phyloP scores from a whole-genome alignment of 2,797 vertebrate species.

The Schizopygopsis malacanthus region DNA sequence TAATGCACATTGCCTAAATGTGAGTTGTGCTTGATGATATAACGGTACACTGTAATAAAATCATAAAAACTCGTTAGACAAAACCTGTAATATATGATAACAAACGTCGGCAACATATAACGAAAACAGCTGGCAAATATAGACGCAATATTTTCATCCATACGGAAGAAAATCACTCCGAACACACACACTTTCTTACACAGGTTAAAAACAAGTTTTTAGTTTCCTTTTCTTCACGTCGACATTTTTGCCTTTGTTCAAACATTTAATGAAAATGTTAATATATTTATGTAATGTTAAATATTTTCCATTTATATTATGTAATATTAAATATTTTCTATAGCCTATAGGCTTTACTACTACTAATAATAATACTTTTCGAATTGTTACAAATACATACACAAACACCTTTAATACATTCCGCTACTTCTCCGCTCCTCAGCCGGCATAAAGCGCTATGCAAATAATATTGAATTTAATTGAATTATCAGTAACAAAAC shows the following conservation, averaged over 20 bases:
- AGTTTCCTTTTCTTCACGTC: background rate
- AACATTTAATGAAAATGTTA: background rate
- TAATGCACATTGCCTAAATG: background rate
- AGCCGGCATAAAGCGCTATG: too few relatives aligned
- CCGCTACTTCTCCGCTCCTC: background rate
- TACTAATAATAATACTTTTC: background rate
- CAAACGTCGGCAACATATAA: background rate
- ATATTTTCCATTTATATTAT: background rate
- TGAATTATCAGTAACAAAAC: conserved; percentile 14
- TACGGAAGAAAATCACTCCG: background rate
- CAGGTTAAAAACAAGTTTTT: background rate
- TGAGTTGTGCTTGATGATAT: background rate
- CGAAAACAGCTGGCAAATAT: conserved; percentile 9
- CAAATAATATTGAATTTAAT: too few relatives aligned
- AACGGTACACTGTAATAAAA: background rate
- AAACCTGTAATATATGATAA: background rate
- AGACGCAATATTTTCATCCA: conserved; percentile 11
- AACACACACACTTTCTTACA: background rate
- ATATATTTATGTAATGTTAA: background rate
- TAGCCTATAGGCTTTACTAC: background rate
- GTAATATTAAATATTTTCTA: background rate
- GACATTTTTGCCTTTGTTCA: background rate
- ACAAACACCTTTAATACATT: background rate
- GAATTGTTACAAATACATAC: background rate
- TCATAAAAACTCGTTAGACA: conserved; percentile 1